Base-by-base conservation (phyloP, 1,140 invertebrate genomes). In the Leptinotarsa texana region DNA sequence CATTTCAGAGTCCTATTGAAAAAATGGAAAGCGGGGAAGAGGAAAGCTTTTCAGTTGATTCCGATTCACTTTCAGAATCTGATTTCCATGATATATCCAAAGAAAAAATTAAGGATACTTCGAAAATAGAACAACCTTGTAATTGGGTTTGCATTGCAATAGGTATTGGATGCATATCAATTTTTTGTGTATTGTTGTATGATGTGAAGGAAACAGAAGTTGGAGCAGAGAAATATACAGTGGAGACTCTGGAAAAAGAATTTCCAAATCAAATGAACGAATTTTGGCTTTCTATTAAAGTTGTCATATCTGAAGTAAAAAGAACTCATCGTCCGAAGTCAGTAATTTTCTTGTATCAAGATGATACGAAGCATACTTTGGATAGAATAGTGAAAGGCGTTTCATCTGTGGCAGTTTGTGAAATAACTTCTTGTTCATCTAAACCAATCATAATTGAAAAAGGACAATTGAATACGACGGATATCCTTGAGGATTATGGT, bases 401-500 rank as follows among this genome's bases (percentile, higher is more conserved):
- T 18, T 66, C 77, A 18, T 66, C 69, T 15, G 77, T 68, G 76
- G 76, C 77, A 49, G 13, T 73, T 42, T 80, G 78, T 79, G 63
- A 72, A 49, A 68, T 83, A 72, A 76, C 69, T 13, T 62, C 77
- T 21, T 80, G 79, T 72, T 17, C 8, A 21, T 63, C 72, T 11
- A 49, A 75, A 63, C 77, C 81, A 3, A 74, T 81, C 4, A 51
- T 75, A 62, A 63, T 83, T 42, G 63, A 72, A 68, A 75, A 75
- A 24, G 8, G 48, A 18, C 67, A 77, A 33, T 75, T 82, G 67
- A 77, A 80, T 69, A 71, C 47, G 3, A 8, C 73, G 27, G 49
- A 80, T 74, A 24, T 79, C 13, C 80, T 84, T 76, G 75, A 82
- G 57, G 83, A 85, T 71, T 86, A 86, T 72, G 85, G 83, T 13